Percentiles rank a stretch among this genome's conserved stretches.
Evolutionary conservation across 2,797 vertebrate genomes (phyloP).

Genomic region (Halcyon smyrnensis): DNA sequence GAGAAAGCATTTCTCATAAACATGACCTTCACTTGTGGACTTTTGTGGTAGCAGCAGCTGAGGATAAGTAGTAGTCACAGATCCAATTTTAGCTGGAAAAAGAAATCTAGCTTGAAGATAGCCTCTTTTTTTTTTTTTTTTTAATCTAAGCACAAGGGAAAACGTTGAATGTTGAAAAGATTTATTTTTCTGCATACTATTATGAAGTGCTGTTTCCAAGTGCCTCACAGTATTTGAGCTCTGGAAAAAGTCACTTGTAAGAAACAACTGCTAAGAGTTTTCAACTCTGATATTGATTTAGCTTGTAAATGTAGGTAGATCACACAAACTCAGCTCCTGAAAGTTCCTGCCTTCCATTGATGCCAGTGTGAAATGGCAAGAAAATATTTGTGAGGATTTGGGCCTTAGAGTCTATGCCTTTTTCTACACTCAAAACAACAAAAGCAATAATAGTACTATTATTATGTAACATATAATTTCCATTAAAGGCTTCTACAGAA

Average conservation of each 20-base stretch:
- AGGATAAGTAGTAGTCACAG: not conserved
- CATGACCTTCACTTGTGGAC: not conserved
- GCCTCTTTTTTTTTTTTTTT: not conserved
- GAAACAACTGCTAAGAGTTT: not conserved
- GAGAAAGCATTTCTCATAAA: not conserved
- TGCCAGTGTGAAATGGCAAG: not conserved
- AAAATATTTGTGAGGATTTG: not conserved
- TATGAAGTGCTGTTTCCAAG: not conserved
- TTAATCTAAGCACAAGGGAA: not conserved
- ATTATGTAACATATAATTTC: not conserved
- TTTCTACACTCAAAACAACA: not conserved
- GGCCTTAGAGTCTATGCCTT: not conserved
- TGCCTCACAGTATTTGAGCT: not conserved
- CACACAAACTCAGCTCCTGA: not conserved
- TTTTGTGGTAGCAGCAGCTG: not conserved
- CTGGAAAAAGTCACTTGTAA: not conserved
- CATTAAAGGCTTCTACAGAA: not conserved
- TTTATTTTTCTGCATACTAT: not conserved
- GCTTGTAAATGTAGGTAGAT: not conserved
- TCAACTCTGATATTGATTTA: not conserved
- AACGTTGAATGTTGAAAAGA: not conserved
- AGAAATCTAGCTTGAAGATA: not conserved
- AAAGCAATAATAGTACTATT: not conserved
- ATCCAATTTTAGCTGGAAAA: not conserved
- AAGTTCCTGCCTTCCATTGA: not conserved